Evolutionary conservation across 2,888 invertebrate species (phyloP), one percentile per base, ranked within the genome.

Genomic region (Apodemia duryi): DNA sequence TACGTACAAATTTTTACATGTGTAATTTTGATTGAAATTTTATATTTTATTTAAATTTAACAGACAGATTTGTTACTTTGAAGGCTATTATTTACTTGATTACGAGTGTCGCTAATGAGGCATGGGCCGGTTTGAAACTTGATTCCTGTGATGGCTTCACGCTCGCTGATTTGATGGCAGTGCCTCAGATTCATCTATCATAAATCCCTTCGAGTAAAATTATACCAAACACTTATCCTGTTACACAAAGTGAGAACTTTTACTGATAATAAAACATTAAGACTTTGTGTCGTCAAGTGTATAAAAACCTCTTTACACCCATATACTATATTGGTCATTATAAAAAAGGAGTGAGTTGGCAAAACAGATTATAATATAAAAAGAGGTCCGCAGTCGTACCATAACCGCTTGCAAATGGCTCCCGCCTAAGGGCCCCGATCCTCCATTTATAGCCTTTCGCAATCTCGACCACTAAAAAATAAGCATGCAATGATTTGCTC

Each of bases 401-500:
- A 90, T 90, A 91, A 91, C 86, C 84, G 90, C 88, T 91, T 89
- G 91, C 89, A 91, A 91, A 91, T 91, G 88, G 88, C 86, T 83
- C 86, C 81, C 80, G 90, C 91, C 90, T 70, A 74, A 79, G 88
- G 86, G 85, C 74, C 74, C 64, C 78, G 75, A 77, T 78, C 80
- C 78, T 83, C 89, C 91, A 83, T 89, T 90, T 91, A 88, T 86
- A 88, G 90, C 84, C 75, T 79, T 81, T 84, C 75, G 84, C 89
- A 90, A 91, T 90, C 89, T 87, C 84, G 77, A 75, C 83, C 75
- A 80, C 80, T 83, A 89, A 91, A 91, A 90, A 91, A 88, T 83
- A 78, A 83, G 76, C 77, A 81, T 77, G 80, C 82, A 82, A 80
- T 77, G 79, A 85, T 88, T 86, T 85, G 86, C 84, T 85, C 76